Conservation (phyloP, 2,888 invertebrate species). For the Ichneumoninae sp. region DNA sequence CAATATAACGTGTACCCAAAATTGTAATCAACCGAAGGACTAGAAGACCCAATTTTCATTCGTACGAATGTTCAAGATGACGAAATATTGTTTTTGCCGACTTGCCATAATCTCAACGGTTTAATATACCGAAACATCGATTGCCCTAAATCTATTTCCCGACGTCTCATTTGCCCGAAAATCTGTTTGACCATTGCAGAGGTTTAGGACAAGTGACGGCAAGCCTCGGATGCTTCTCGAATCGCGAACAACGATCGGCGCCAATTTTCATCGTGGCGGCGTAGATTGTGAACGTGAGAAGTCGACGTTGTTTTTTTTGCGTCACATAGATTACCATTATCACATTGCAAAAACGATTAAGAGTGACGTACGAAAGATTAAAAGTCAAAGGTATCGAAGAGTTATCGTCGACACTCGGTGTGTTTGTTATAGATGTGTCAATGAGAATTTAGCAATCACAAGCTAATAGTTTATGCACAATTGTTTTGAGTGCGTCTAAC, state of each 20-base stretch:
- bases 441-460: slow-evolving; percentile 14
- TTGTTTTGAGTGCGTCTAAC: slow-evolving; percentile 21
- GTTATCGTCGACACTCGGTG: slow-evolving; percentile 19
- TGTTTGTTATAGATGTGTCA: slow-evolving; percentile 11
- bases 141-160: too few relatives aligned
- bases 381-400: slow-evolving; percentile 39
- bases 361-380: slow-evolving; percentile 34
- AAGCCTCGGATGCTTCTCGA: background rate
- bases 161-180: too few relatives aligned
- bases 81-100: too few relatives aligned
- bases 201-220: too few relatives aligned
- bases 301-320: slow-evolving; percentile 27
- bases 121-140: too few relatives aligned
- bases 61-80: too few relatives aligned
- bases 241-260: slow-evolving; percentile 46
- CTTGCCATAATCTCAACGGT: too few relatives aligned
- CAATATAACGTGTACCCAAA: background rate
- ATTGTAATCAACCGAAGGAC: too few relatives aligned
- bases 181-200: too few relatives aligned
- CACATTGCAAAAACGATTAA: slow-evolving; percentile 23
- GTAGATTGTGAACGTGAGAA: slow-evolving; percentile 22
- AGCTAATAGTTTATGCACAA: slow-evolving; percentile 12
- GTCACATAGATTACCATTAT: slow-evolving; percentile 43
- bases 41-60: background rate
- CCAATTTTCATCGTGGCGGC: slow-evolving; percentile 57